Evolutionary conservation across 2,888 invertebrate genomes (phyloP), one percentile per base, ranked within the genome.

Genomic region (Graphium colonna): DNA sequence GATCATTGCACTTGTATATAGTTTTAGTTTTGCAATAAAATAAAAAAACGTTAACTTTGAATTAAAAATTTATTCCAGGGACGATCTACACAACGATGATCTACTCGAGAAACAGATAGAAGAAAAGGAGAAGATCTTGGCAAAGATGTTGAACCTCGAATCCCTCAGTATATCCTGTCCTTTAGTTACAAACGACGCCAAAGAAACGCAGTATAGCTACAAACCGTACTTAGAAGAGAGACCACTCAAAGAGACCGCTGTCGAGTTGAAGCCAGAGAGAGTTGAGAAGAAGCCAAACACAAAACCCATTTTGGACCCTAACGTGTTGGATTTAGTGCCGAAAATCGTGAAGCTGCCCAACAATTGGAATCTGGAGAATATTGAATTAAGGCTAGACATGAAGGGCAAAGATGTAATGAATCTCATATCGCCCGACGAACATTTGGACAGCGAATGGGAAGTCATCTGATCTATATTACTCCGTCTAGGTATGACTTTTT

Each of bases 111-210:
- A 92, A 61, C 93, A 95, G 60, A 93, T 95, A 38, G 93, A 93
- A 71, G 91, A 92, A 59, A 95, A 95, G 72, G 95, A 95, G 65
- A 94, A 93, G 72, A 90, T 93, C 15, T 77, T 95, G 10, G 94
- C 94, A 0, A 92, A 93, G 67, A 88, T 94, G 71, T 79, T 94
- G 26, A 92, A 92, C 69, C 86, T 94, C 41, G 93, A 93, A 49
- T 89, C 89, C 0, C 72, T 86, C 16, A 85, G 84, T 65, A 84
- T 85, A 52, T 63, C 67, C 51, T 57, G 62, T 15, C 58, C 64
- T 1, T 59, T 61, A 12, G 42, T 17, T 8, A 13, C 43, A 0
- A 64, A 62, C 1, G 39, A 38, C 2, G 44, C 56, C 26, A 7
- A 31, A 39, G 44, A 45, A 1, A 16, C 15, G 7, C 18, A 49